Conservation (phyloP, 2,113 vertebrate species). For the Cyprinodon tularosa region DNA sequence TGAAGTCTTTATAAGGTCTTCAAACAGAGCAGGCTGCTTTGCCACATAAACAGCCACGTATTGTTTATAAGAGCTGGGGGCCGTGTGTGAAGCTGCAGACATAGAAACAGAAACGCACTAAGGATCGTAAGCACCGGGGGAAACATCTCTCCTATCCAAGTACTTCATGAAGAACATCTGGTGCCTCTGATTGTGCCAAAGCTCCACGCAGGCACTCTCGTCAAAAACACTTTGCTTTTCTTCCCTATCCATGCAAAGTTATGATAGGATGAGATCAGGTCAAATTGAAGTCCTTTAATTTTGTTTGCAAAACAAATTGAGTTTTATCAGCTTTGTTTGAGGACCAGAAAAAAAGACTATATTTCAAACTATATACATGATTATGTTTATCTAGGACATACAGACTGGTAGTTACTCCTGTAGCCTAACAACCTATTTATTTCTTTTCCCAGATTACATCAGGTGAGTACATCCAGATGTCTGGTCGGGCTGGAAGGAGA, state of each 20-base stretch:
- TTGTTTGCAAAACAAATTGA: constrained; percentile 5
- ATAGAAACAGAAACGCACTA: constrained; percentile 15
- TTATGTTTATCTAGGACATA: not conserved
- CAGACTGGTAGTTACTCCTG: not conserved
- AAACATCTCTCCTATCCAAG: constrained; percentile 73
- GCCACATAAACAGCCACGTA: constrained; percentile 74
- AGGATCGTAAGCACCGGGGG: constrained; percentile 34
- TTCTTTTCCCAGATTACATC: constrained; percentile 87
- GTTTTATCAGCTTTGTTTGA: constrained; percentile 32
- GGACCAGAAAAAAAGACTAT: not conserved
- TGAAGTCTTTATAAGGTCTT: constrained; percentile 61
- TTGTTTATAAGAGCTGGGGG: constrained; percentile 68
- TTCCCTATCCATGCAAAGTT: constrained; percentile 46
- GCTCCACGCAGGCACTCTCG: constrained; percentile 70
- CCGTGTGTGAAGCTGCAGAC: constrained; percentile 55
- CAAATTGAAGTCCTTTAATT: not conserved
- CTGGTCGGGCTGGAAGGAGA: constrained; percentile 94
- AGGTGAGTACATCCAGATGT: constrained; percentile 99
- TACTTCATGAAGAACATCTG: constrained; percentile 79
- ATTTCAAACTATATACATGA: not conserved
- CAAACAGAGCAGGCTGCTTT: constrained; percentile 19
- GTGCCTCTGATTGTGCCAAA: constrained; percentile 66
- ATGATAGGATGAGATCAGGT: constrained; percentile 30
- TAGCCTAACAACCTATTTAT: constrained; percentile 13
- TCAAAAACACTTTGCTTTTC: constrained; percentile 29